Base-by-base conservation (phyloP, 2,113 vertebrate species). In the Crocuta crocuta region DNA sequence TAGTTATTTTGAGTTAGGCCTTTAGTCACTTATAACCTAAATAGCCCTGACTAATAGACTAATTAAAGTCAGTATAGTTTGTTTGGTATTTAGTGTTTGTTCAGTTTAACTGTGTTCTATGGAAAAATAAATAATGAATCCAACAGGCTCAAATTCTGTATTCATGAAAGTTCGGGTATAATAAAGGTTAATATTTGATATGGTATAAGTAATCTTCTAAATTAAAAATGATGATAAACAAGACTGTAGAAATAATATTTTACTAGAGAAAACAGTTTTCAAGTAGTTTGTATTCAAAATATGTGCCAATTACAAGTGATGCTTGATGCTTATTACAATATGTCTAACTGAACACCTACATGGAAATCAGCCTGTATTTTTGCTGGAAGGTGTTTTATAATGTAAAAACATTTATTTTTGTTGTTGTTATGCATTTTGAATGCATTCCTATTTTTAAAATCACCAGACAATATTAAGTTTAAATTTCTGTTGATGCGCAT, bases 361-460 rank as follows among this genome's bases (percentile, higher is more conserved):
- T 93, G 55, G 21, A 97, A 95, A 79, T 89, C 48, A 89, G 13
- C 12, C 43, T 63, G 11, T 16, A 93, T 63, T 96, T 97, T 89
- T 88, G 16, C 15, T 95, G n/a, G 10, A 70, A 85, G 33, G 10
- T 93, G n/a, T 93, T 63, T 96, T 17, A 71, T 74, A 82, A 74
- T 55, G 76, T 61, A 89, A 78, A 73, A 45, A 19, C 8, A 28
- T 26, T n/a, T 93, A 61, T 39, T 97, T 96, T 86, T 80, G 8
- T 71, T 92, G 43, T 35, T 73, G 26, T 55, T 76, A 81, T 78
- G 5, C 19, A 58, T 33, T 35, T 70, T 78, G 31, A 80, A 94
- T 76, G 10, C 4, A 65, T 95, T 91, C 17, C 55, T 94, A 76
- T 88, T 95, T 95, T 95, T 76, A 93, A 95, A 89, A 88, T 87